These are phyloP conservation scores for Drosophila athabasca DNA, from an alignment of 1,140 invertebrate species.

Conservation along the genomic window DNA sequence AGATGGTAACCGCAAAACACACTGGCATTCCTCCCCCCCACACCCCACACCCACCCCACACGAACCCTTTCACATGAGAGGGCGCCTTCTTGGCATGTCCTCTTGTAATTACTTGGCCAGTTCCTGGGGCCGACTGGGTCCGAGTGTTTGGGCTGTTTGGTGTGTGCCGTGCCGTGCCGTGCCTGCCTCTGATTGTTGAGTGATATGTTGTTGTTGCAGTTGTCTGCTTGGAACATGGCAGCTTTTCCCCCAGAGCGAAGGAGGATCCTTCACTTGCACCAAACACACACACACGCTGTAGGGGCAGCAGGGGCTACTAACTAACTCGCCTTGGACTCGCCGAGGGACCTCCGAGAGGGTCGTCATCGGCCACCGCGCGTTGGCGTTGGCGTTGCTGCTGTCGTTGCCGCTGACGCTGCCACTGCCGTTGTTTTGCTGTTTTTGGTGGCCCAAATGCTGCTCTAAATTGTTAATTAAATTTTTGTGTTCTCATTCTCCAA, in stretches of 20 bases:
- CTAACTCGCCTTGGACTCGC: constrained; percentile 6
- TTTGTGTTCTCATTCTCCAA: constrained; percentile 53
- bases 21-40: neutral
- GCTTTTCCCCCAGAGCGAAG: constrained; percentile 25
- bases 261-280: constrained; percentile 12
- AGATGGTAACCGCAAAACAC: constrained; percentile 8
- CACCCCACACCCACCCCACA: too few species aligned
- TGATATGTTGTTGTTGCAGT: constrained; percentile 62
- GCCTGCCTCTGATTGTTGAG: constrained; percentile 64
- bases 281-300: neutral
- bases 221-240: constrained; percentile 43
- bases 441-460: constrained; percentile 55
- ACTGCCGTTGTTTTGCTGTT: constrained; percentile 16
- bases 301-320: neutral
- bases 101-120: constrained; percentile 66
- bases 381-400: constrained; percentile 5
- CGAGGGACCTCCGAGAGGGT: constrained; percentile 6
- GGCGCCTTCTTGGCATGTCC: constrained; percentile 59
- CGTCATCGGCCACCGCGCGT: constrained; percentile 1
- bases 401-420: neutral
- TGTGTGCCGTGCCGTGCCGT: constrained; percentile 1
- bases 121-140: constrained; percentile 1
- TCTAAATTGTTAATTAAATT: constrained; percentile 77
- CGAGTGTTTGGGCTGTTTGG: too few species aligned
- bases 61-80: constrained; percentile 25